These are phyloP conservation scores for Lycopodina hypogea DNA, from an alignment of 37 sponge, comb jelly and placozoan species.

Conservation along the genomic window DNA sequence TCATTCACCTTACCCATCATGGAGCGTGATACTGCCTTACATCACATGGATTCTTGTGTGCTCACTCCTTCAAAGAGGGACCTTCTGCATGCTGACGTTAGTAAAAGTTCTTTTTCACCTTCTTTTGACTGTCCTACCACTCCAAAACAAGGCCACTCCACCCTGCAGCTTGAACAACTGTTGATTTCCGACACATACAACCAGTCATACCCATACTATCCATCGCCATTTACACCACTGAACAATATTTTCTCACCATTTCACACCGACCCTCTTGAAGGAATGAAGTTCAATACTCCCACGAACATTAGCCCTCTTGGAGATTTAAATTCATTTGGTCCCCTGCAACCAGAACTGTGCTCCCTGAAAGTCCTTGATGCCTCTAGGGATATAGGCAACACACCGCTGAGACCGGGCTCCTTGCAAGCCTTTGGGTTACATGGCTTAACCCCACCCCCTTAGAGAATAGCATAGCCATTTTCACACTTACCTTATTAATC, in stretches of 20 bases:
- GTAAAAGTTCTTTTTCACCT: slow-evolving; percentile 48
- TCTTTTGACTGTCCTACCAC: slow-evolving; percentile 24
- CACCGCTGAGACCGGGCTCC: slow-evolving; percentile 19
- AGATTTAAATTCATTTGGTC: slow-evolving; percentile 17
- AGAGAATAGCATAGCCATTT: not conserved
- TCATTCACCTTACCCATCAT: slow-evolving; percentile 13
- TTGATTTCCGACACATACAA: not conserved
- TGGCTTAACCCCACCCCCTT: slow-evolving; percentile 21
- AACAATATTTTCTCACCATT: slow-evolving; percentile 56
- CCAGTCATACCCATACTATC: not conserved
- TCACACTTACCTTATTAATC: not conserved
- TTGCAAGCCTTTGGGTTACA: slow-evolving; percentile 28
- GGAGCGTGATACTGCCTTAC: slow-evolving; percentile 19
- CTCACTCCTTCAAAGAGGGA: slow-evolving; percentile 39
- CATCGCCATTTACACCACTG: slow-evolving; percentile 44
- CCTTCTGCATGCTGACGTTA: slow-evolving; percentile 4
- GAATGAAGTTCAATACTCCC: slow-evolving; percentile 48
- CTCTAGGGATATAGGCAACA: not conserved
- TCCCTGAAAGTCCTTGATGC: slow-evolving; percentile 1
- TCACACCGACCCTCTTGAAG: not conserved
- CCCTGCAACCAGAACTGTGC: slow-evolving; percentile 15
- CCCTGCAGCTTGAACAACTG: not conserved
- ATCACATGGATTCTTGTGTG: slow-evolving; percentile 33
- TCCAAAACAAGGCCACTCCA: slow-evolving; percentile 8
- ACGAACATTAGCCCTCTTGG: slow-evolving; percentile 13